A percentile compares a stretch with the other conserved stretches of the same genome.
These are phyloP conservation scores for Pachymerium ferrugineum DNA, from an alignment of 2,888 invertebrate species.

Conservation along the genomic window DNA sequence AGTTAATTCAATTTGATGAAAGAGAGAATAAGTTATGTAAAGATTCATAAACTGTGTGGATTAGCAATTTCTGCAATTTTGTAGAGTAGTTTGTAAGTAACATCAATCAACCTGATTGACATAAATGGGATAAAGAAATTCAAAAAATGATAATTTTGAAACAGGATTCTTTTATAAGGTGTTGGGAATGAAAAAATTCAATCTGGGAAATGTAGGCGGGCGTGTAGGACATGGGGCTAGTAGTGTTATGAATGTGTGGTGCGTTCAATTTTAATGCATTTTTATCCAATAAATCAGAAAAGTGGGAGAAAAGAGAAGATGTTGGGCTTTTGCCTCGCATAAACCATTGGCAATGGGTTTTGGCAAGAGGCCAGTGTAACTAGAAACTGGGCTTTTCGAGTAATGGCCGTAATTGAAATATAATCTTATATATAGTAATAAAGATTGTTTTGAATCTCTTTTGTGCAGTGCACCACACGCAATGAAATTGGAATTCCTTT, in stretches of 20 bases:
- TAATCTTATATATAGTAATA: constrained; percentile 27
- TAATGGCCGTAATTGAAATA: constrained; percentile 27
- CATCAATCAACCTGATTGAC: too few species aligned
- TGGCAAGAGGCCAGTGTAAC: constrained; percentile 5
- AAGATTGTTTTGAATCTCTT: constrained; percentile 20
- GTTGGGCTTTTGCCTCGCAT: constrained; percentile 6
- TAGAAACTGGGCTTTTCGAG: constrained; percentile 22
- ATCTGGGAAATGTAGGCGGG: constrained; percentile 3
- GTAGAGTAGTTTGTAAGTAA: too few species aligned
- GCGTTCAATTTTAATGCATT: constrained; percentile 30
- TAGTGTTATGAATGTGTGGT: constrained; percentile 23
- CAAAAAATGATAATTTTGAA: too few species aligned
- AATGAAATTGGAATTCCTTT: constrained; percentile 25
- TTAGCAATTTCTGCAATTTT: too few species aligned
- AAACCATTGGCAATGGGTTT: constrained; percentile 20
- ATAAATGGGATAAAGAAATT: too few species aligned
- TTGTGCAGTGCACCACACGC: constrained; percentile 1
- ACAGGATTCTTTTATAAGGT: too few species aligned
- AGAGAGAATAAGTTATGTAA: too few species aligned
- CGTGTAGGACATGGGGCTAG: constrained; percentile 19
- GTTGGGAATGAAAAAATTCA: constrained; percentile 4
- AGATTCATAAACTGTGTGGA: too few species aligned
- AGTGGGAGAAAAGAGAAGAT: constrained; percentile 5
- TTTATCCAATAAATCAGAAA: constrained; percentile 30
- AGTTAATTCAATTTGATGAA: too few species aligned